These are phyloP conservation scores for Hippocampus zosterae DNA, from an alignment of 2,113 vertebrate species.

Conservation along the genomic window DNA sequence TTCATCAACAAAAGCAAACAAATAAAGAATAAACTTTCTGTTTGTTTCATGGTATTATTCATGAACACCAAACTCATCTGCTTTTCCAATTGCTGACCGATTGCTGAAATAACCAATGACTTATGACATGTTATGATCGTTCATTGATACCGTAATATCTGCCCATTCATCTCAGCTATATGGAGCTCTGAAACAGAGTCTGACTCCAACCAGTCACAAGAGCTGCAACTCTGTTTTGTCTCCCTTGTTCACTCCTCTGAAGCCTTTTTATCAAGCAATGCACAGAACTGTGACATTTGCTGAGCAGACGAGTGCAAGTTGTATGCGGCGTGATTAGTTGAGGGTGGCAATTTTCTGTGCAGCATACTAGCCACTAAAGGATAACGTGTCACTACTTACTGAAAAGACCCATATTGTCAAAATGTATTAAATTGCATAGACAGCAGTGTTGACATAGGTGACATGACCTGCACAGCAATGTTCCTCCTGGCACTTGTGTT, in stretches of 20 bases:
- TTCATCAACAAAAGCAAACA: too few relatives aligned
- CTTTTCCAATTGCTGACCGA: not conserved
- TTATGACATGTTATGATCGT: not conserved
- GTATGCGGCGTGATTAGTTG: constrained; percentile 48
- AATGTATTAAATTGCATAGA: not conserved
- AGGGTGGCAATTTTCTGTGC: constrained; percentile 38
- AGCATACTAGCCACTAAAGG: constrained; percentile 31
- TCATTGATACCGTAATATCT: not conserved
- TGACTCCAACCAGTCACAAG: not conserved
- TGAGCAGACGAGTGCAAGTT: constrained; percentile 27
- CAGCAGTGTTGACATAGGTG: not conserved
- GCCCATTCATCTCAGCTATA: not conserved
- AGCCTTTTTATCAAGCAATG: constrained; percentile 53
- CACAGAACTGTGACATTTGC: constrained; percentile 37
- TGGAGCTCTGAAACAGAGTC: not conserved
- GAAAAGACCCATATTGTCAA: constrained; percentile 13
- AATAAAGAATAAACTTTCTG: too few relatives aligned
- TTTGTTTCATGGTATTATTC: not conserved
- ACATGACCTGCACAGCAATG: not conserved
- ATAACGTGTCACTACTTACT: constrained; percentile 33
- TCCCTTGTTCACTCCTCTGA: constrained; percentile 21
- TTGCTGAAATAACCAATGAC: not conserved
- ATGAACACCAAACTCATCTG: not conserved
- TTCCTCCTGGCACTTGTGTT: too few relatives aligned
- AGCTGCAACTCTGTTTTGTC: constrained; percentile 18